Conservation (phyloP, 1,140 invertebrate genomes). For the Magallana angulata region DNA sequence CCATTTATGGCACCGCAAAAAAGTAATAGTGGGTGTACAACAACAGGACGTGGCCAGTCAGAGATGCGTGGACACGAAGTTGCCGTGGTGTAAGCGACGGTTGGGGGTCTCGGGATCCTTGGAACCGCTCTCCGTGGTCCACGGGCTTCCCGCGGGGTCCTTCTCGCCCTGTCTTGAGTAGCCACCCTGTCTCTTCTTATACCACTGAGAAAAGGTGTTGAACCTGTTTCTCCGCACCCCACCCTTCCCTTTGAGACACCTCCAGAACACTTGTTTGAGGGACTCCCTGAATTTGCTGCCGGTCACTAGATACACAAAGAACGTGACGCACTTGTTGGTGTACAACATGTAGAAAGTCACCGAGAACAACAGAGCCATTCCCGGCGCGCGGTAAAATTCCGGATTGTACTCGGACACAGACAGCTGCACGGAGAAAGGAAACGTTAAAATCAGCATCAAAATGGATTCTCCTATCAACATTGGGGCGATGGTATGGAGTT, state of each 20-base stretch:
- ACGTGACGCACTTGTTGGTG: constrained; percentile 71
- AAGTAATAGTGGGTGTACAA: too few relatives aligned
- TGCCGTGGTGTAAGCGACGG: too few relatives aligned
- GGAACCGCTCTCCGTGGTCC: background rate
- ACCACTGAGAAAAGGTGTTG: background rate
- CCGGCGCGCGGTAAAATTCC: constrained; percentile 53
- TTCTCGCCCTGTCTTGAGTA: background rate
- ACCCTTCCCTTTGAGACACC: constrained; percentile 44
- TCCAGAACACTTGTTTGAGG: constrained; percentile 46
- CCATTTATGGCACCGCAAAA: too few relatives aligned
- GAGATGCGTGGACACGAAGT: constrained; percentile 7
- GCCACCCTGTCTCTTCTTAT: background rate
- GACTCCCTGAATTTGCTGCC: constrained; percentile 65
- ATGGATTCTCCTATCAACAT: constrained; percentile 71
- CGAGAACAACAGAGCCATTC: constrained; percentile 63
- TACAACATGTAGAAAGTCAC: constrained; percentile 71
- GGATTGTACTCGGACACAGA: constrained; percentile 58
- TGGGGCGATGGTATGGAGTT: constrained; percentile 54
- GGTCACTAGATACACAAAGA: constrained; percentile 66
- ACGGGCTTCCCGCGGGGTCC: background rate
- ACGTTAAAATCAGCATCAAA: constrained; percentile 65
- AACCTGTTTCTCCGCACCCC: background rate
- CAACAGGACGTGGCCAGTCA: background rate
- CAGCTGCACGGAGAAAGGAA: constrained; percentile 67
- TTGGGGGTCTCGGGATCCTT: background rate